Percentiles rank a stretch among this genome's conserved stretches.
phyloP scores from a whole-genome alignment of 2,888 invertebrate species.

The Harpalus rubripes region DNA sequence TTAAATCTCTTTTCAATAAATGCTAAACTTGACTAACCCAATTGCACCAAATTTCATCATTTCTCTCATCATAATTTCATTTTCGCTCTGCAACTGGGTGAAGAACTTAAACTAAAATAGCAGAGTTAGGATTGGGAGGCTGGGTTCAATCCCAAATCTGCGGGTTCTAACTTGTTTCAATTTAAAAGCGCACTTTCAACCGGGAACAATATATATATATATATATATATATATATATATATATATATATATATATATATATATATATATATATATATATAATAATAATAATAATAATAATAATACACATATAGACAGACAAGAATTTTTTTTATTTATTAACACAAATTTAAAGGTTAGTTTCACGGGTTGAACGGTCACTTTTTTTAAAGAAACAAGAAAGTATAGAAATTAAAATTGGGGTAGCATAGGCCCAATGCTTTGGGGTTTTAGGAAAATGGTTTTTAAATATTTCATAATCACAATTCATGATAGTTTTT shows the following conservation, averaged over 20 bases:
- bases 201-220: background rate
- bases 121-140: conserved; percentile 63
- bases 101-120: background rate
- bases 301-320: background rate
- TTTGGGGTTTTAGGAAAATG: conserved; percentile 54
- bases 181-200: background rate
- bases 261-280: too few species aligned
- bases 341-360: background rate
- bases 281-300: too few species aligned
- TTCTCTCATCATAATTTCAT: conserved; percentile 33
- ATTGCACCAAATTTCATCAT: conserved; percentile 66
- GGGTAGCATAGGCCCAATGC: conserved; percentile 65
- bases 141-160: conserved; percentile 62
- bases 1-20: conserved; percentile 60
- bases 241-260: too few species aligned
- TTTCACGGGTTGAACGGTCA: background rate
- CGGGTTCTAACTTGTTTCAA: background rate
- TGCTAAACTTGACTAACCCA: conserved; percentile 64
- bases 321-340: background rate
- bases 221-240: too few species aligned
- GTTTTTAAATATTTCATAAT: conserved; percentile 1
- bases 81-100: conserved; percentile 56
- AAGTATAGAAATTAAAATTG: background rate
- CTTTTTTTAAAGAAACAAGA: background rate
- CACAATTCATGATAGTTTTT: background rate